A percentile compares a stretch with the other conserved stretches of the same genome.
Conservation (phyloP, 2,888 invertebrate genomes). For the Sussaba pulchella region DNA sequence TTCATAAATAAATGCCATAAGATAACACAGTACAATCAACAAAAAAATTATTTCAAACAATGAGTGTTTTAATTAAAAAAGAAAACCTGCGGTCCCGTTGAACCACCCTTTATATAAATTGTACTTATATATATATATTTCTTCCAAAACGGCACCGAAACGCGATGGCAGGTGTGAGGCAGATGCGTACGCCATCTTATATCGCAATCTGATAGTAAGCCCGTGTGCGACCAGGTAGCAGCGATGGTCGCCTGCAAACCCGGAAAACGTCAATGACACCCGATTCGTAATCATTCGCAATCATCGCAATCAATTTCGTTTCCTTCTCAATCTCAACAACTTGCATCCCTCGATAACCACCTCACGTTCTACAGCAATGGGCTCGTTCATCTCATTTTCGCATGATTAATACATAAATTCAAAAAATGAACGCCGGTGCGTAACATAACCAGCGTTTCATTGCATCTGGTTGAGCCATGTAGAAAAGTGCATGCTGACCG, state of each 20-base stretch:
- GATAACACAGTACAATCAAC: too few species aligned
- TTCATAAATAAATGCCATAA: too few species aligned
- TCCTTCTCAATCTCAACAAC: not conserved
- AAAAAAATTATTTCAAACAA: too few species aligned
- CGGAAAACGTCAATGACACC: conserved; percentile 45
- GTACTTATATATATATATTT: too few species aligned
- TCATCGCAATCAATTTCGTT: not conserved
- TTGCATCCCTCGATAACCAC: too few species aligned
- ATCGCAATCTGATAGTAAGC: conserved; percentile 77
- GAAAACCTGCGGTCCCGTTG: too few species aligned
- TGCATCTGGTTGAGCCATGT: not conserved
- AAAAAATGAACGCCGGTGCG: not conserved
- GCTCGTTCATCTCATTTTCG: too few species aligned
- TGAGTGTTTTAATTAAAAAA: too few species aligned
- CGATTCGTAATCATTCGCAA: not conserved
- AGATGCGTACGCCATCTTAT: conserved; percentile 79
- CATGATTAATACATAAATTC: not conserved
- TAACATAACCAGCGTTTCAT: not conserved
- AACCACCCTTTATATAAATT: too few species aligned
- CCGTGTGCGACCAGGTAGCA: conserved; percentile 67
- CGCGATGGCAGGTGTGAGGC: conserved; percentile 73
- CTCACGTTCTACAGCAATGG: too few species aligned
- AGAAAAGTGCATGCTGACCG: not conserved
- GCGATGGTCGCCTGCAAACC: conserved; percentile 74
- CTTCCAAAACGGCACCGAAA: conserved; percentile 64